phyloP scores from a whole-genome alignment of 2,797 vertebrate species.

The Sibirionetta formosa region DNA sequence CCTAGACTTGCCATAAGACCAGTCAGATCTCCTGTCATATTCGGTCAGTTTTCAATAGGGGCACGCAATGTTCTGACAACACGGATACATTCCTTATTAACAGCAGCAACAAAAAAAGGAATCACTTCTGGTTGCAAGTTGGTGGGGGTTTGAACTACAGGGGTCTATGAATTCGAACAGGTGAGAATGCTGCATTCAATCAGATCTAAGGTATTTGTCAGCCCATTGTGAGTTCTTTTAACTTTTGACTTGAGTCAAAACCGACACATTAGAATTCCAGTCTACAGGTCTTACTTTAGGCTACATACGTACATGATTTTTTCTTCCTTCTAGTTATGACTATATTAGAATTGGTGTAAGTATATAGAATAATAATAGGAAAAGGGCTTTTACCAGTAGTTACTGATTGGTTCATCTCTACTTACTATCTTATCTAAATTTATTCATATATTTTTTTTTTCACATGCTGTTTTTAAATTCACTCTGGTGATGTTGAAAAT shows the following conservation, averaged over 20 bases:
- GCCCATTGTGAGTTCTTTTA: background rate
- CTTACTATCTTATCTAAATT: background rate
- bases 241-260: conserved; percentile 6
- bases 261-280: conserved; percentile 15
- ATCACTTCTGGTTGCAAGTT: background rate
- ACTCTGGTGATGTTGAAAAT: background rate
- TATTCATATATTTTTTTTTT: background rate
- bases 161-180: background rate
- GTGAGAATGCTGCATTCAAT: background rate
- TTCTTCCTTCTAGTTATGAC: background rate
- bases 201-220: background rate
- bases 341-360: background rate
- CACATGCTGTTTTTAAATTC: background rate
- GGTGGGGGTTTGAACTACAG: background rate
- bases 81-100: background rate
- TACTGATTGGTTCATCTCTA: background rate
- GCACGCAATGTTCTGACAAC: background rate
- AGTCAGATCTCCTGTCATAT: background rate
- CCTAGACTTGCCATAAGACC: background rate
- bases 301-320: background rate
- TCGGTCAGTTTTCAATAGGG: background rate
- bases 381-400: background rate
- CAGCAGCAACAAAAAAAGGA: background rate
- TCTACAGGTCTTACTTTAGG: background rate
- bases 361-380: background rate